Evolutionary conservation across 2,888 invertebrate genomes (phyloP).

Genomic region (Andrena camellia): DNA sequence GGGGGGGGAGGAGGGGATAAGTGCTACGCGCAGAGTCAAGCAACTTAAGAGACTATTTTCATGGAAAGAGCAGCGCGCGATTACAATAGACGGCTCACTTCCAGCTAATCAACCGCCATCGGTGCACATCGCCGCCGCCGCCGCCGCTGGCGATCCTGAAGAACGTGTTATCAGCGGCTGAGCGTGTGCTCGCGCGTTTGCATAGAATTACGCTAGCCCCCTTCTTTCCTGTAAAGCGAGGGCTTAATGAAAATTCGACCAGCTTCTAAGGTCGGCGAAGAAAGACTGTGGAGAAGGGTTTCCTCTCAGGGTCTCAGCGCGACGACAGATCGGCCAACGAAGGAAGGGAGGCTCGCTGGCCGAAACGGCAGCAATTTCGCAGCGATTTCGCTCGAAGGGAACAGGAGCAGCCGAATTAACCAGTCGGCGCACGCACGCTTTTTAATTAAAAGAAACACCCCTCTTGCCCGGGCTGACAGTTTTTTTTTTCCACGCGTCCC

Average conservation of each 20-base stretch:
- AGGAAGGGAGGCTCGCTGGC: no score
- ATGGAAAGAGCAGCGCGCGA: conserved; percentile 10
- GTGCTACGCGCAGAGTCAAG: neutral
- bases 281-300: no score
- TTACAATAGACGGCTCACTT: conserved; percentile 45
- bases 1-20: neutral
- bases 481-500: neutral
- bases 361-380: neutral
- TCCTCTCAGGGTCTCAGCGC: no score
- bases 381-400: neutral
- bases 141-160: conserved; percentile 38
- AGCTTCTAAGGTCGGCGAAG: neutral
- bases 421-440: neutral
- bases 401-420: neutral
- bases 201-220: conserved; percentile 22
- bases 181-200: conserved; percentile 30
- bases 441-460: conserved; percentile 34
- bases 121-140: conserved; percentile 22
- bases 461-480: neutral
- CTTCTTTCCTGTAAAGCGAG: neutral
- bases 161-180: conserved; percentile 35
- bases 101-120: conserved; percentile 54
- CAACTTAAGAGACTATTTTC: conserved; percentile 27
- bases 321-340: neutral
- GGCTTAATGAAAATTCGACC: conserved; percentile 27